These are phyloP conservation scores for Leiothrix lutea DNA, from an alignment of 2,113 vertebrate species.

Conservation along the genomic window DNA sequence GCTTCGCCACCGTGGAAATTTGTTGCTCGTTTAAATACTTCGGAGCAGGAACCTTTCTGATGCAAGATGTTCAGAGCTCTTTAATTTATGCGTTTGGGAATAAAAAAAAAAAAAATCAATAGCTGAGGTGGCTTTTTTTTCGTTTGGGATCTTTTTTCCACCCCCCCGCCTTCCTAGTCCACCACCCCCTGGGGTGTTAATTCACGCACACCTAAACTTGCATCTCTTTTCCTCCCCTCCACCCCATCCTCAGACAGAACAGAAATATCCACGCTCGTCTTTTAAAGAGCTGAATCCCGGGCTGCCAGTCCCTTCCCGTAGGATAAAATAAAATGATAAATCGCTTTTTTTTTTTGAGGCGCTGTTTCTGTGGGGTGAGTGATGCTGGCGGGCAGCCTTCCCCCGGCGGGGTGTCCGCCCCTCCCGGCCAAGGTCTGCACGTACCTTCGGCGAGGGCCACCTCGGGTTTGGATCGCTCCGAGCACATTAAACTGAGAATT, in stretches of 20 bases:
- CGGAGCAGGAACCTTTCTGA: not conserved
- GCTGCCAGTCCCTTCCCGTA: not conserved
- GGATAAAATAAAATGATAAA: not conserved
- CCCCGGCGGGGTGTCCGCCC: not conserved
- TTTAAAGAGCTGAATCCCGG: not conserved
- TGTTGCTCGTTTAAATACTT: not conserved
- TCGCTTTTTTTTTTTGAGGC: rapidly evolving
- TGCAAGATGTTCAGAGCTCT: not conserved
- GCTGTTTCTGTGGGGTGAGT: not conserved
- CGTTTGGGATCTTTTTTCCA: not conserved
- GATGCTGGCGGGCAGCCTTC: not conserved
- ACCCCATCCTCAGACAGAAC: not conserved
- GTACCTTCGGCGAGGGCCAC: not conserved
- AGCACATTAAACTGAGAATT: not conserved
- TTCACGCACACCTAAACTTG: not conserved
- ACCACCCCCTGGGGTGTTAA: not conserved
- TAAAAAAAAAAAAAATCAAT: not conserved
- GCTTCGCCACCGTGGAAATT: not conserved
- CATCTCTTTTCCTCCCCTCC: not conserved
- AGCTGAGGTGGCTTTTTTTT: not conserved
- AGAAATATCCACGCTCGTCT: not conserved
- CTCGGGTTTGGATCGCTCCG: not conserved
- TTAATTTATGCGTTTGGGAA: not conserved
- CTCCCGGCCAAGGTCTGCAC: not conserved
- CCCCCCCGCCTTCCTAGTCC: too few species aligned